Base-by-base conservation (phyloP, 2,888 invertebrate species). In the Meteorus colon region DNA sequence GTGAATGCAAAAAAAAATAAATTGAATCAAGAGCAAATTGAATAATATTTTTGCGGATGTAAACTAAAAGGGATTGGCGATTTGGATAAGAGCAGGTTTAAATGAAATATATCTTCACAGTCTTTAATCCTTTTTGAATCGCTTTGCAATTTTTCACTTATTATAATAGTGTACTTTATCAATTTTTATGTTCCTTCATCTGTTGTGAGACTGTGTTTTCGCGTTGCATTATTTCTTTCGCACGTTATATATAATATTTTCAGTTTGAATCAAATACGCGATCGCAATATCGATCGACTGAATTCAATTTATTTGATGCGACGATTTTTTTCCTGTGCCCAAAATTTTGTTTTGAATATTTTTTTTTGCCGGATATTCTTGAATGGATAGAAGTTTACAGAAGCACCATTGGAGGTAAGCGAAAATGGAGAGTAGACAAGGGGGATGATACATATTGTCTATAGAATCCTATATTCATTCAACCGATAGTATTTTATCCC, bases 401-500 rank as follows among this genome's bases (percentile, higher is more conserved):
- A 55, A 63, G 24, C 19, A 62, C 59, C 14, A 63, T 27, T 63
- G 51, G 65, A 67, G 66, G 69, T 31, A 16, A 48, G 62, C 24
- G 63, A 48, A 12, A 45, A 37, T 55, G 74, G 41, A 29, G 48
- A 34, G 68, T 51, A 69, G 73, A 76, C 31, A 41, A 74, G 73
- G 51, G 65, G 72, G 74, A 75, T 77, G 68, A 72, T 73, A 67
- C 37, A 31, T 19, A 10, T 55, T 2, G n/a, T 24, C 8, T 24
- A 55, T 55, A 55, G 51, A 45, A 60, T 76, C 59, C 67, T 27
- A 62, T 55, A 55, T 78, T 80, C 81, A 76, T 80, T 75, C 76
- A 74, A 77, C 67, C 67, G 71, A 77, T 71, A 79, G 76, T 74
- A 76, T 81, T 55, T 81, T 73, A 82, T 83, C 80, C 80, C 82